phyloP scores from a whole-genome alignment of 2,113 vertebrate genomes.

The Tautogolabrus adspersus region DNA sequence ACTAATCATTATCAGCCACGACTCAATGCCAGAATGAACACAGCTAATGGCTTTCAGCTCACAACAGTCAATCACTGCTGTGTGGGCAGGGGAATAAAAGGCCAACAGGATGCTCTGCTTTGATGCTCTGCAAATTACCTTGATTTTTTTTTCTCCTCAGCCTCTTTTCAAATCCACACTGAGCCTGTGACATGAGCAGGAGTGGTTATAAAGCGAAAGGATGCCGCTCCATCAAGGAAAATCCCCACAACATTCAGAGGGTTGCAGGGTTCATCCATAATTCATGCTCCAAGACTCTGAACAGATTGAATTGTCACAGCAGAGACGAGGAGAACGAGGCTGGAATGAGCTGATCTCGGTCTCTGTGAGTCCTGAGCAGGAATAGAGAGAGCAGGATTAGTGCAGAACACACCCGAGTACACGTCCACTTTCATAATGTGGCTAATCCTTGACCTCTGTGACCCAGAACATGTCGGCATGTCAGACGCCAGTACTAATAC shows the following conservation, averaged over 20 bases:
- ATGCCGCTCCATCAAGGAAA: slow-evolving; percentile 53
- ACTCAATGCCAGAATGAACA: slow-evolving; percentile 28
- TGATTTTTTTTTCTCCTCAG: slow-evolving; percentile 12
- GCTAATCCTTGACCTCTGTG: slow-evolving; percentile 25
- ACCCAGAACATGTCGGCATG: slow-evolving; percentile 2
- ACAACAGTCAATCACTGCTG: slow-evolving; percentile 43
- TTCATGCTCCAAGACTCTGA: slow-evolving; percentile 58
- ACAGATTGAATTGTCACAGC: slow-evolving; percentile 74
- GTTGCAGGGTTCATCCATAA: slow-evolving; percentile 69
- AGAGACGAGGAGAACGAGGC: slow-evolving; percentile 16
- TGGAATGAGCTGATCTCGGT: slow-evolving; percentile 26
- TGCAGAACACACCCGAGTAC: not conserved
- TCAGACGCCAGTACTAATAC: not conserved
- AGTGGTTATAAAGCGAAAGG: slow-evolving; percentile 26
- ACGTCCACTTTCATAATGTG: not conserved
- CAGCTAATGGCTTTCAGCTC: slow-evolving; percentile 56
- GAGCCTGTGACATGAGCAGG: slow-evolving; percentile 40
- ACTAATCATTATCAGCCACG: slow-evolving; percentile 55
- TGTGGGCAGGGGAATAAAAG: slow-evolving; percentile 29
- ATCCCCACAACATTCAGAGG: slow-evolving; percentile 48
- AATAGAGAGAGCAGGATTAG: slow-evolving; percentile 49
- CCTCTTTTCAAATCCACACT: slow-evolving; percentile 49
- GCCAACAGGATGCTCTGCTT: slow-evolving; percentile 38
- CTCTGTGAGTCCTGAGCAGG: slow-evolving; percentile 19
- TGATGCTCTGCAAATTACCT: slow-evolving; percentile 47